Base-by-base conservation (phyloP, 1,140 invertebrate genomes). In the Micrasema longulum region DNA sequence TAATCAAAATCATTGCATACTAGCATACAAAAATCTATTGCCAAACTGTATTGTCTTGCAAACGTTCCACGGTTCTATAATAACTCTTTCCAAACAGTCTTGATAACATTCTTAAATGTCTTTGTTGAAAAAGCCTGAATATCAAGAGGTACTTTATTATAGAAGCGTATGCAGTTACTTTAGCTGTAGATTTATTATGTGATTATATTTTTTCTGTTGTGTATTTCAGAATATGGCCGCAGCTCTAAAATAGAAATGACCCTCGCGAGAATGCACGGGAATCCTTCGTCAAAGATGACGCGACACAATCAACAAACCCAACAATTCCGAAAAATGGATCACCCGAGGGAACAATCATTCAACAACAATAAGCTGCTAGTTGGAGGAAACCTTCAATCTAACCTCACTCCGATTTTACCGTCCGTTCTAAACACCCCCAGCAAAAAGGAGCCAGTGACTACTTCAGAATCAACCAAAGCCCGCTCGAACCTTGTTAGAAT, bases 291-390 rank as follows among this genome's bases (percentile, higher is more conserved):
- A n/a, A 31, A 41, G 6, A 12, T 57, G 23, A 23, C 43, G 7
- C 64, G 36, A 11, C 63, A 72, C 45, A 50, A 38, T 43, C 70
- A 76, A 31, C 69, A 22, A 11, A 66, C 70, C 47, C 65, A 48
- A 4, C 48, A 41, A 5, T 69, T 53, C 52, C 69, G 67, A 23
- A 69, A 76, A 45, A 48, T 45, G 53, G 65, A 69, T 41, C 48
- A 45, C 38, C 60, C 43, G 38, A 14, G 20, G n/a, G 23, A 38
- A 11, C 64, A 63, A 36, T n/a, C 63, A 10, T 70, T 67, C 23
- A 74, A 71, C 35, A 72, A 75, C 63, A 72, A 72, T 36, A 72
- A 72, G 63, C 14, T 69, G n/a, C 45, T 69, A 4, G 68, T 69
- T 12, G 68, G 68, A 11, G 68, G 55, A 3, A 45, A 60, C 18